These are phyloP conservation scores for Apogon talboti DNA, from an alignment of 2,797 vertebrate species.

Conservation along the genomic window DNA sequence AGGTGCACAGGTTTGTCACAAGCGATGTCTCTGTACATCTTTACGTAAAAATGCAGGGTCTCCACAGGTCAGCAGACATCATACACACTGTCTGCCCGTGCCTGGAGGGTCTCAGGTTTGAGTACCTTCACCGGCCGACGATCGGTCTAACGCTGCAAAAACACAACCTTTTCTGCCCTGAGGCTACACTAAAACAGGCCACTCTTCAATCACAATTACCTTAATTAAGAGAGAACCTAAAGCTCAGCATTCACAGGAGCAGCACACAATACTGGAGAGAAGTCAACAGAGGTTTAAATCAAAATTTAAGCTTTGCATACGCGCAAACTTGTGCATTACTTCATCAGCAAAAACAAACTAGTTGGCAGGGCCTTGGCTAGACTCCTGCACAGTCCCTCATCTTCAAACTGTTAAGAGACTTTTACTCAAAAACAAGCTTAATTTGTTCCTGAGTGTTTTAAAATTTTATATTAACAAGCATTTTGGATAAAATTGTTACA, in stretches of 20 bases:
- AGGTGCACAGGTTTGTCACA: conserved; percentile 60
- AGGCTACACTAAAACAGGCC: conserved; percentile 76
- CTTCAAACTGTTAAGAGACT: not conserved
- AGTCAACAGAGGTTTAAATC: conserved; percentile 76
- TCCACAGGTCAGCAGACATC: conserved; percentile 71
- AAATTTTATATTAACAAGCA: conserved; percentile 10
- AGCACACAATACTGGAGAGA: conserved; percentile 34
- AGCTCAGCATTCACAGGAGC: conserved; percentile 67
- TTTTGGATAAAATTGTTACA: conserved; percentile 32
- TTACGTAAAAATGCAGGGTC: conserved; percentile 58
- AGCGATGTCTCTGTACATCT: conserved; percentile 46
- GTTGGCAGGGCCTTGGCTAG: conserved; percentile 34
- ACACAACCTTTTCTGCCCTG: conserved; percentile 66
- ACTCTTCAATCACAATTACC: conserved; percentile 81
- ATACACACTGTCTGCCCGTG: conserved; percentile 55
- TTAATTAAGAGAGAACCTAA: conserved; percentile 79
- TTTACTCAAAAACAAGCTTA: not conserved
- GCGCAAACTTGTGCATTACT: conserved; percentile 46
- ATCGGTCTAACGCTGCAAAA: conserved; percentile 72
- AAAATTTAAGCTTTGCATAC: conserved; percentile 56
- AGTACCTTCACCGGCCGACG: conserved; percentile 53
- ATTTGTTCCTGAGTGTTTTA: conserved; percentile 8
- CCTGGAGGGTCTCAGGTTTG: conserved; percentile 66
- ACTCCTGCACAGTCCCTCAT: conserved; percentile 4
- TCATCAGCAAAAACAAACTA: conserved; percentile 72